Base-by-base conservation (phyloP, 2,888 invertebrate genomes). In the Tipula confusa region DNA sequence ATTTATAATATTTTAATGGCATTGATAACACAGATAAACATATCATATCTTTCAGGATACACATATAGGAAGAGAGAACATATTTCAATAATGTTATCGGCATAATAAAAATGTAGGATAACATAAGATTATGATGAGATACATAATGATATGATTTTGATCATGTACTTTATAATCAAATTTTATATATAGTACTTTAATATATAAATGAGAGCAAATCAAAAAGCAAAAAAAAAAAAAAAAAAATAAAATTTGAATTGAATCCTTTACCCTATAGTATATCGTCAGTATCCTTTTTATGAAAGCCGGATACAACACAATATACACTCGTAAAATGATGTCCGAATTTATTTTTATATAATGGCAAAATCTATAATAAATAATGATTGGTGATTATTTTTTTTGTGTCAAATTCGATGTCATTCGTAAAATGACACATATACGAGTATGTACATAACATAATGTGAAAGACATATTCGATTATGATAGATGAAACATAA, bases 21-120 rank as follows among this genome's bases (percentile, higher is more conserved):
- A 64, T 64, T 64, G 64, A 64, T 64, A 64, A 64, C 64, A 64
- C 64, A 64, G 64, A 64, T 64, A n/a, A n/a, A n/a, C n/a, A 64
- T 64, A 64, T 64, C 64, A 64, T 64, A 64, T 64, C 64, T 64
- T 24, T 43, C 9, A 24, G 64, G 64, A 64, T 64, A 24, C 24
- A 24, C 24, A 24, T 64, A 64, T n/a, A 43, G 43, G 15, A 43
- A 43, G 43, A 11, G 24, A 64, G 64, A 24, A 64, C 24, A 64
- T 64, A 64, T 64, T 24, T 24, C 24, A 64, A 64, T 64, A 64
- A 64, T 64, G 24, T 24, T 64, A 48, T 48, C 48, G 24, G 48
- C 48, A 48, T 18, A 48, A n/a, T 4, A 43, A 38, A 38, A 38
- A n/a, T n/a, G 5, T 4, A 4, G n/a, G 48, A 48, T 18, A 48